phyloP scores from a whole-genome alignment of 2,113 vertebrate species.

The Equus przewalskii region DNA sequence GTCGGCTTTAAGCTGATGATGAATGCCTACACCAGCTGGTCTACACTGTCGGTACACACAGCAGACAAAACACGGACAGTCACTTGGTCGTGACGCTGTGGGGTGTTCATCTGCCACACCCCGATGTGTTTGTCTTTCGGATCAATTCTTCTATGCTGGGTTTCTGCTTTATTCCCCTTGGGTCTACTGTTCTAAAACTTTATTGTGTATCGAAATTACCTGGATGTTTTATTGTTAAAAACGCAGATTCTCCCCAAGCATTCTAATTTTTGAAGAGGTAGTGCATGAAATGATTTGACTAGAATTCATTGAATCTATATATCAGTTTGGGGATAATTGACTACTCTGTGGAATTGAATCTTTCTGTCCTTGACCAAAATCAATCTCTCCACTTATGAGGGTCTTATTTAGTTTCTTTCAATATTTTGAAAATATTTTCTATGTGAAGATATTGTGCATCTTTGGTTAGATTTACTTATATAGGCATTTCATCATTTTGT shows the following conservation, averaged over 20 bases:
- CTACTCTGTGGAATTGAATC: background rate
- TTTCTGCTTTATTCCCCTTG: background rate
- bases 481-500: background rate
- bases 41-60: background rate
- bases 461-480: background rate
- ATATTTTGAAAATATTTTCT: background rate
- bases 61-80: background rate
- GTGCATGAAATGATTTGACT: background rate
- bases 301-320: background rate
- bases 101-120: background rate
- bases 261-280: background rate
- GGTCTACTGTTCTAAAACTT: constrained; percentile 19
- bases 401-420: background rate
- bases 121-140: constrained; percentile 4
- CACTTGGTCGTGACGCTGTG: background rate
- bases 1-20: constrained; percentile 41
- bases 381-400: background rate
- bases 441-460: background rate
- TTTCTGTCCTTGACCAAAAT: background rate
- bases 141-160: background rate
- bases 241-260: background rate
- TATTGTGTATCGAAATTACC: background rate
- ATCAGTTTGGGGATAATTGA: background rate
- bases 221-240: background rate
- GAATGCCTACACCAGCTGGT: constrained; percentile 51